These are phyloP conservation scores for Laspeyria flexula DNA, from an alignment of 2,888 invertebrate species.

Conservation along the genomic window DNA sequence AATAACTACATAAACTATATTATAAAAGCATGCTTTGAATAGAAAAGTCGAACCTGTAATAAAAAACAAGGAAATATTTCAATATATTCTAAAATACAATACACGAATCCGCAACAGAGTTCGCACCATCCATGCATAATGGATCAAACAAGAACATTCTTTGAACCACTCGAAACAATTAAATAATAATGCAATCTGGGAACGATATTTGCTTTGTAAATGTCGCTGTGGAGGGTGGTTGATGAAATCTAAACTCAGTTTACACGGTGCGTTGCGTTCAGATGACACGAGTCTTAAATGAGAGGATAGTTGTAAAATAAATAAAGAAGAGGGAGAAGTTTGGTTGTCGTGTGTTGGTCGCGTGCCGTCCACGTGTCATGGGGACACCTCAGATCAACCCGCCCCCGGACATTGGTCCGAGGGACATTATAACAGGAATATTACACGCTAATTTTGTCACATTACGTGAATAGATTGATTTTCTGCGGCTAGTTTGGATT, in stretches of 20 bases:
- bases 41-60: background rate
- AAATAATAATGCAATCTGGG: slow-evolving; percentile 79
- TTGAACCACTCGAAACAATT: slow-evolving; percentile 75
- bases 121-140: slow-evolving; percentile 50
- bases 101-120: slow-evolving; percentile 24
- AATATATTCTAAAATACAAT: background rate
- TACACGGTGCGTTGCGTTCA: slow-evolving; percentile 64
- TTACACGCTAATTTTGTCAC: slow-evolving; percentile 85
- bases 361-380: slow-evolving; percentile 65
- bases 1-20: no score
- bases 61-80: background rate
- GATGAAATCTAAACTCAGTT: slow-evolving; percentile 82
- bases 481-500: slow-evolving; percentile 63
- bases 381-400: slow-evolving; percentile 43
- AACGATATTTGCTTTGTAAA: slow-evolving; percentile 73
- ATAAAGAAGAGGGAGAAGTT: slow-evolving; percentile 64
- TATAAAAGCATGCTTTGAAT: no score
- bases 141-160: slow-evolving; percentile 57
- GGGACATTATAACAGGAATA: slow-evolving; percentile 81
- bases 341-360: slow-evolving; percentile 52
- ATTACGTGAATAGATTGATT: slow-evolving; percentile 79
- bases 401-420: slow-evolving; percentile 60
- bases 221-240: slow-evolving; percentile 57
- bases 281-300: slow-evolving; percentile 76
- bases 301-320: slow-evolving; percentile 82